Evolutionary conservation across 2,797 vertebrate species (phyloP).

Genomic region (Anisognathus igniventris): DNA sequence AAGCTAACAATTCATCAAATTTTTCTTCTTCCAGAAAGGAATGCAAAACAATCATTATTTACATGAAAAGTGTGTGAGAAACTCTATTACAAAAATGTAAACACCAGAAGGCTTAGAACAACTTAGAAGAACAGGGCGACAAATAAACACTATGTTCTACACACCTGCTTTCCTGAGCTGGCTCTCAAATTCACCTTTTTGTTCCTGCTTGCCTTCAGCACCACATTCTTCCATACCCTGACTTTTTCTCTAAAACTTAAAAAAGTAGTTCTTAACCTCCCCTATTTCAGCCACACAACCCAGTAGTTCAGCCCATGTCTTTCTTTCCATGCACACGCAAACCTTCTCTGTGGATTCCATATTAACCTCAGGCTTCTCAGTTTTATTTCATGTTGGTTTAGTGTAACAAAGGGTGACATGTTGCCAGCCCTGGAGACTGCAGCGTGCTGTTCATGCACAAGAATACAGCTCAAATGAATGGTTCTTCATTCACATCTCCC

Average conservation of each 20-base stretch:
- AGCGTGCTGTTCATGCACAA: not conserved
- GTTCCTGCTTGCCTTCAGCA: not conserved
- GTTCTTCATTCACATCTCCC: not conserved
- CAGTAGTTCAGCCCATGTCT: not conserved
- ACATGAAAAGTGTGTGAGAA: not conserved
- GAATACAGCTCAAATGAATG: not conserved
- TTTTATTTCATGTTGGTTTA: not conserved
- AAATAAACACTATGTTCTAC: not conserved
- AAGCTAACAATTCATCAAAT: not conserved
- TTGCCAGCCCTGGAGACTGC: not conserved
- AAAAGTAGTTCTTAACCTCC: not conserved
- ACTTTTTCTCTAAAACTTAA: not conserved
- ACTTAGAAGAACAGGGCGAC: not conserved
- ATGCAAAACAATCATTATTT: not conserved
- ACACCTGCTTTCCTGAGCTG: not conserved
- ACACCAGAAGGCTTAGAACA: not conserved
- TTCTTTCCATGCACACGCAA: not conserved
- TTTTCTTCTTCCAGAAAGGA: not conserved
- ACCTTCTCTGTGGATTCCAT: not conserved
- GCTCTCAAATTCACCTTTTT: not conserved
- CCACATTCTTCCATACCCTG: rapidly evolving
- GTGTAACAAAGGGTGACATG: not conserved
- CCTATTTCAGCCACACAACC: not conserved
- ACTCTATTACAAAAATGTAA: not conserved
- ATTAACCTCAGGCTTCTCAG: not conserved